Evolutionary conservation across 2,797 vertebrate genomes (phyloP).

Genomic region (Bothrops alternatus): DNA sequence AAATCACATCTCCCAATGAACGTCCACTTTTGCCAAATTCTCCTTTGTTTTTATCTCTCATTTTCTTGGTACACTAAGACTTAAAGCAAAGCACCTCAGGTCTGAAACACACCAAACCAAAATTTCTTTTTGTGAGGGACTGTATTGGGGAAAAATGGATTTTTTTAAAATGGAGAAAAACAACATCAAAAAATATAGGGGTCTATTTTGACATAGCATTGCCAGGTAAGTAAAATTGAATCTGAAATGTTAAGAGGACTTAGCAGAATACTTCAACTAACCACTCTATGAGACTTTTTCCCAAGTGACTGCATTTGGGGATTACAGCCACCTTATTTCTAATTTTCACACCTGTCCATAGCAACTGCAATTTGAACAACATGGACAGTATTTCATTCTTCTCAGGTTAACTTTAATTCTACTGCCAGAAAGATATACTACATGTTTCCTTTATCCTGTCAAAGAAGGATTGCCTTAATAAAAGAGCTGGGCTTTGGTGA

Average conservation of each 20-base stretch:
- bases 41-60: neutral
- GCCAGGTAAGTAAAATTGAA: neutral
- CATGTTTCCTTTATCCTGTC: neutral
- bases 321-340: neutral
- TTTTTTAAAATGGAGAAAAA: neutral
- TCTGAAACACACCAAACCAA: neutral
- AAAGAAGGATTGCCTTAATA: conserved; percentile 22
- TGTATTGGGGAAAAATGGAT: neutral
- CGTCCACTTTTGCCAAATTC: neutral
- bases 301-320: neutral
- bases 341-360: neutral
- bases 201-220: neutral
- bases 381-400: conserved; percentile 10
- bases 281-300: neutral
- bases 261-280: neutral
- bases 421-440: conserved; percentile 23
- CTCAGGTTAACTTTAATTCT: conserved; percentile 25
- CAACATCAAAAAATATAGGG: neutral
- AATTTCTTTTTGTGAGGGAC: neutral
- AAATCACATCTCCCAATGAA: neutral
- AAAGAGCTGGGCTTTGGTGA: conserved; percentile 12
- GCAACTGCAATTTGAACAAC: neutral
- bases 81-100: neutral
- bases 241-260: neutral
- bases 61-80: neutral